Conservation (phyloP, 2,113 vertebrate genomes). For the Collichthys lucidus region DNA sequence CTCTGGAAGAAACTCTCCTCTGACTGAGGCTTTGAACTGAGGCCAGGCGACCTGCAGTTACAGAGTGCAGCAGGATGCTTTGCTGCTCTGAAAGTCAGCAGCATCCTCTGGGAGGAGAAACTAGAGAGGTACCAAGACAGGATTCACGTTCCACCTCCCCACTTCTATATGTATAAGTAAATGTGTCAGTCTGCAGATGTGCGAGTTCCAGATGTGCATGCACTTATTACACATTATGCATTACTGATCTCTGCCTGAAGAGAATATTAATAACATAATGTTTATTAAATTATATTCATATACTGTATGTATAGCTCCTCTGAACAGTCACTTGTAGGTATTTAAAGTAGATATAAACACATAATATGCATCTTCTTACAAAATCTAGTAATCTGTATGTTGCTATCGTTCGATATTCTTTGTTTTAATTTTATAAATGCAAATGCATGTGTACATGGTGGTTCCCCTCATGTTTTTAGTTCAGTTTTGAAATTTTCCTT, state of each 20-base stretch:
- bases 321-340: not conserved
- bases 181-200: conserved; percentile 44
- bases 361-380: not conserved
- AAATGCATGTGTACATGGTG: not conserved
- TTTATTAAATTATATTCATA: not conserved
- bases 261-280: not conserved
- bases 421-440: not conserved
- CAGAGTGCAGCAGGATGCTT: conserved; percentile 52
- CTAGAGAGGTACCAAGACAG: conserved; percentile 45
- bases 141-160: conserved; percentile 33
- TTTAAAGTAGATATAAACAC: not conserved
- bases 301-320: not conserved
- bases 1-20: conserved; percentile 49
- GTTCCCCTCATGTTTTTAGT: not conserved
- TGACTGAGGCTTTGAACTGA: conserved; percentile 61
- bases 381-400: not conserved
- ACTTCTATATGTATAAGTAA: conserved; percentile 43
- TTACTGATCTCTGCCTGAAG: not conserved
- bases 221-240: no score
- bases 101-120: conserved; percentile 63
- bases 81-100: conserved; percentile 61
- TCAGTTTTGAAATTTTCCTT: not conserved
- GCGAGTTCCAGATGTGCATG: not conserved
- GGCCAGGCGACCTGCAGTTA: conserved; percentile 70
- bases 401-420: not conserved